Base-by-base conservation (phyloP, 92 coral and sea anemone species). In the Siderastrea siderea region DNA sequence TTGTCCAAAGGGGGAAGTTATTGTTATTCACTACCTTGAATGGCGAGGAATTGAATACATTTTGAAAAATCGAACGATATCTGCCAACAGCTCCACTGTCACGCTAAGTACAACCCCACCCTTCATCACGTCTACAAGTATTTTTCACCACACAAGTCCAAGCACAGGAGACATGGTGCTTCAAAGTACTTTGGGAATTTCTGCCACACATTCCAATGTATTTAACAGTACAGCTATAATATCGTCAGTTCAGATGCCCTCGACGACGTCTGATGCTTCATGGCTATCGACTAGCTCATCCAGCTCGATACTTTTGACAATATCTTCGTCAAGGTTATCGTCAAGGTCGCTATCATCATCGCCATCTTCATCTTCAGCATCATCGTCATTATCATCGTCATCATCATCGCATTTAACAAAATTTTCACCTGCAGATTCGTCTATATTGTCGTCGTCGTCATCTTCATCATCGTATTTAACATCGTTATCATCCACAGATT, bases 41-140 rank as follows among this genome's bases (percentile, higher is more conserved):
- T 82, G 86, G 86, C 57, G 55, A 7, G 86, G 86, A 70, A n/a
- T 70, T 7, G 86, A 82, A 82, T 54, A 50, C 57, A 68, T 82
- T 16, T 45, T 70, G 5, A 68, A 68, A 70, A 82, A 5, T 45
- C 65, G 68, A 14, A 82, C 77, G 14, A 70, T 68, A 12, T 47
- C 83, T 48, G 13, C 60, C 26, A 26, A 52, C 7, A 80, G 84
- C 62, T 26, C 74, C 73, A 38, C 26, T 15, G 17, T 47, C 55
- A 71, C 8, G 12, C 57, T 47, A 5, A 71, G 75, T 70, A 13
- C 75, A 13, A 66, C 49, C 53, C 54, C 57, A 61, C 14, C 4
- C 57, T 0, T 62, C 71, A 48, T 47, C 15, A 11, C 59, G 51
- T 17, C 82, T 3, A 16, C 70, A 19, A 19, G 3, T 26, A 26